Base-by-base conservation (phyloP, 2,888 invertebrate species). In the Lithosia quadra region DNA sequence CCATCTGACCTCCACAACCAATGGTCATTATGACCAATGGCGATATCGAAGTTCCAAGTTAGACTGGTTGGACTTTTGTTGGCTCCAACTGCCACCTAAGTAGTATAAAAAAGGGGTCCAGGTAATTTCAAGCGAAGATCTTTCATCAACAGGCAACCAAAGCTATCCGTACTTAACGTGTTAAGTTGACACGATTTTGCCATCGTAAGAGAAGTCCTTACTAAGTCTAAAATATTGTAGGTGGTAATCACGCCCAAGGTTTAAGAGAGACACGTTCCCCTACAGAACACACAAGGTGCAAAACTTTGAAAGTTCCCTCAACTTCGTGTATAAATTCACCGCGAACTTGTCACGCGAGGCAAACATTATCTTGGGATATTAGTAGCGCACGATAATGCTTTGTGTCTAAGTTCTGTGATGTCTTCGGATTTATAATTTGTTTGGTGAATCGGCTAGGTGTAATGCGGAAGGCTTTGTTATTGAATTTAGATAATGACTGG, bases 301-400 rank as follows among this genome's bases (percentile, higher is more conserved):
- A 72, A 79, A 75, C 63, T 80, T 79, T 64, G 58, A 34, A 67
- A 72, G 71, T 72, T 72, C n/a, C 57, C 60, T 24, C 21, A 82
- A 75, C 65, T 75, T 72, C 21, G 57, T 68, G 65, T 70, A 71
- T 70, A 73, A 63, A 71, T 65, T 68, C 72, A 28, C 64, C 70
- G 33, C 69, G 56, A 65, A 21, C 18, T 62, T 58, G 71, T 75
- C 82, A 82, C 82, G 80, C 80, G 74, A 81, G 76, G 39, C 68
- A n/a, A 56, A 65, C 80, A 81, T 81, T 82, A 81, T 43, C 39
- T 33, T 24, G 22, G 68, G 21, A 73, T 74, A 71, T 73, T 77
- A 72, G 77, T 63, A 64, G 58, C 69, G 58, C 67, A 74, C 65
- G 74, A 73, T 73, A 72, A 78, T 75, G 73, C 68, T 71, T 70